These are phyloP conservation scores for Cheilosia grossa DNA, from an alignment of 2,888 invertebrate genomes.

Conservation along the genomic window DNA sequence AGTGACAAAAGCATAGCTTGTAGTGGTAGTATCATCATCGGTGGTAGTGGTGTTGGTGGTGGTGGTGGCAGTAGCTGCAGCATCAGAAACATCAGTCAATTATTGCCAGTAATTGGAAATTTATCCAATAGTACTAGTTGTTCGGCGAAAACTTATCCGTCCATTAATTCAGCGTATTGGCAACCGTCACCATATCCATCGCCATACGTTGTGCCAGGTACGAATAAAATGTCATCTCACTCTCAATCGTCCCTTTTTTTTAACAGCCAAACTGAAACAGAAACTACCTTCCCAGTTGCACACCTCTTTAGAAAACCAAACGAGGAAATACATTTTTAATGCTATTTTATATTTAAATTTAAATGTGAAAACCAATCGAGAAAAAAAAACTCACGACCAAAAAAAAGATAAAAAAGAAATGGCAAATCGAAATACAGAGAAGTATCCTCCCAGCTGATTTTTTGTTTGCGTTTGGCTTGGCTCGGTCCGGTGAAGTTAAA, in stretches of 20 bases:
- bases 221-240: constrained; percentile 70
- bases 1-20: constrained; percentile 54
- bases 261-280: neutral
- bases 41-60: constrained; percentile 73
- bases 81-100: constrained; percentile 79
- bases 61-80: constrained; percentile 68
- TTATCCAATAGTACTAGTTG: constrained; percentile 79
- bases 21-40: constrained; percentile 62
- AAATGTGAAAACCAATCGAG: constrained; percentile 60
- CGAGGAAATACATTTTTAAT: constrained; percentile 70
- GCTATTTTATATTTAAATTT: constrained; percentile 73
- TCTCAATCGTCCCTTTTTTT: constrained; percentile 14
- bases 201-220: constrained; percentile 93
- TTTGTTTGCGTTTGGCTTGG: constrained; percentile 5
- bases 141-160: constrained; percentile 86
- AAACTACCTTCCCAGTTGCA: constrained; percentile 4
- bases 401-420: neutral
- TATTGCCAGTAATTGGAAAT: constrained; percentile 82
- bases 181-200: constrained; percentile 90
- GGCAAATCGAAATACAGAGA: constrained; percentile 3
- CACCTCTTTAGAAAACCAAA: constrained; percentile 47
- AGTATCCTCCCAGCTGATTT: constrained; percentile 36
- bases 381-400: constrained; percentile 7
- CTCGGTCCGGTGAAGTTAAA: constrained; percentile 64
- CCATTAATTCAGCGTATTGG: constrained; percentile 93